phyloP scores from a whole-genome alignment of 35 echinoderm and acorn worm genomes.

The Apostichopus californicus region DNA sequence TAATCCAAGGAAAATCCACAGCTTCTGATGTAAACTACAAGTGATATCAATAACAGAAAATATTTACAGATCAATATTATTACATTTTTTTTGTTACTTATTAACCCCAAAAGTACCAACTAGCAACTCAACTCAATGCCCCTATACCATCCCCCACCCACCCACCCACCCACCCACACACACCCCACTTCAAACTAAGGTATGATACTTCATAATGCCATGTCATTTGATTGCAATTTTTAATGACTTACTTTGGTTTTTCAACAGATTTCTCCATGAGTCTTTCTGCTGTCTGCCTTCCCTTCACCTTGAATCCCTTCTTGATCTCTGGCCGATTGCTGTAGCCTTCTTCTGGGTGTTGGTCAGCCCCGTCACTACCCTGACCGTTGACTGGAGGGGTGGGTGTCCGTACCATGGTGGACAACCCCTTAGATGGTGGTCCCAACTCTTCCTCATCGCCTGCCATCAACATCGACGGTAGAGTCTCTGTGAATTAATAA shows the following conservation, averaged over 20 bases:
- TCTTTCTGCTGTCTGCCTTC: conserved; percentile 48
- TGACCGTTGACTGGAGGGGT: conserved; percentile 69
- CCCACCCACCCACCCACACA: too few species aligned
- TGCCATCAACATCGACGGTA: conserved; percentile 87
- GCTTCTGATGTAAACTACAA: too few species aligned
- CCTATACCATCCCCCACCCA: too few species aligned
- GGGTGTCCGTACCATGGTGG: conserved; percentile 58
- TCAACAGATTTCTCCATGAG: conserved; percentile 48
- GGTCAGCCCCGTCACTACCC: conserved; percentile 12
- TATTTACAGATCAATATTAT: too few species aligned
- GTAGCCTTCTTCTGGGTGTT: background rate
- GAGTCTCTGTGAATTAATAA: conserved; percentile 52
- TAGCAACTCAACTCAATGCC: too few species aligned
- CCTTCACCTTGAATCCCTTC: conserved; percentile 52
- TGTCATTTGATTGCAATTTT: background rate
- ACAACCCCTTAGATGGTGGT: conserved; percentile 65
- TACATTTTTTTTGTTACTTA: too few species aligned
- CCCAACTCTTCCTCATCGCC: conserved; percentile 89
- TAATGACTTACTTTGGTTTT: conserved; percentile 77
- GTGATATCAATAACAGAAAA: too few species aligned
- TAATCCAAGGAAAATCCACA: too few species aligned
- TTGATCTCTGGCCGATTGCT: conserved; percentile 9
- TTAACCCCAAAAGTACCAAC: too few species aligned
- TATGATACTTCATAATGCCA: too few species aligned
- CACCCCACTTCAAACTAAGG: too few species aligned